phyloP scores from a whole-genome alignment of 2,113 vertebrate genomes.

The zebrafish (Danio rerio) region GRCz12tu NC_133193.1:38939501-38940000 shows the following conservation, averaged over 20 bases:
- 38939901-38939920: background rate
- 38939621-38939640: conserved; percentile 26
- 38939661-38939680: conserved; percentile 54
- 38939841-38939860: background rate
- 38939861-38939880: background rate
- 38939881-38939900: background rate
- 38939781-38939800: conserved; percentile 1
- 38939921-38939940: conserved; percentile 20
- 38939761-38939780: conserved; percentile 47
- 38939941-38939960: too few species aligned
- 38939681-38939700: conserved; percentile 60
- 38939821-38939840: background rate
- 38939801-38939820: conserved; percentile 1
- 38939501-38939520: conserved; percentile 16
- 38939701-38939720: conserved; percentile 51
- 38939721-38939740: conserved; percentile 60
- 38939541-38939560: background rate
- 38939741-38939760: conserved; percentile 50
- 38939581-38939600: conserved; percentile 41
- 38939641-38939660: conserved; percentile 63
- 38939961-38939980: conserved; percentile 13
- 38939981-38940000: conserved; percentile 20
- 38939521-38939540: conserved; percentile 16
- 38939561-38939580: conserved; percentile 40
- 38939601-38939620: background rate